Percentiles rank a stretch among this genome's conserved stretches.
Evolutionary conservation across 2,888 invertebrate species (phyloP).

Genomic region (Heliothis peltigera): DNA sequence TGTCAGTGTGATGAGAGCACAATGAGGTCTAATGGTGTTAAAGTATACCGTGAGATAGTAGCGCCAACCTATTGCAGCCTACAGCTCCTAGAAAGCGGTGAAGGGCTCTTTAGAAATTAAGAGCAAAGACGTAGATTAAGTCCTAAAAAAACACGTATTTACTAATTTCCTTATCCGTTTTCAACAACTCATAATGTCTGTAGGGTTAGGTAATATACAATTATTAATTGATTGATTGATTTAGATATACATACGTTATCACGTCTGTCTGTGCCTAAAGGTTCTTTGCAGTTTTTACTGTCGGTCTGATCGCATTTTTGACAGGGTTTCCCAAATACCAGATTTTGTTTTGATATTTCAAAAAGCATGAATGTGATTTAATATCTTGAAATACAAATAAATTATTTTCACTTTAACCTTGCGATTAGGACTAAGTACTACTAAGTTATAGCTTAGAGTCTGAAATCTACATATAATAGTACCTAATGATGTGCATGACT

Average conservation of each 20-base stretch:
- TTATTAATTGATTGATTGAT: not conserved
- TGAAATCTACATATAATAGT: no score
- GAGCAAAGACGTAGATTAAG: no score
- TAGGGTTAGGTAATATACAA: not conserved
- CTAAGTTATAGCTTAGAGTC: no score
- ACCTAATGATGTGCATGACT: no score
- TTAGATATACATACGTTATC: not conserved
- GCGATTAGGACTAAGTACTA: no score
- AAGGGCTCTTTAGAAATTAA: not conserved
- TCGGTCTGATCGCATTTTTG: no score
- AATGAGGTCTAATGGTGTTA: constrained; percentile 16
- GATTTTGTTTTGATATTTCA: no score
- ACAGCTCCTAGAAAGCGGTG: not conserved
- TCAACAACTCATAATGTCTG: not conserved
- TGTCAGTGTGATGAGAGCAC: constrained; percentile 29
- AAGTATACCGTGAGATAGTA: constrained; percentile 39
- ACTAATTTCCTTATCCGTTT: not conserved
- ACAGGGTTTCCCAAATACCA: no score
- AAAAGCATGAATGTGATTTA: no score
- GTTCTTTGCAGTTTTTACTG: not conserved
- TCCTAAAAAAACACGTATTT: no score
- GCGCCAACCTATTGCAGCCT: not conserved
- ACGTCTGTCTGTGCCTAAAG: not conserved
- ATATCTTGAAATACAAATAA: no score
- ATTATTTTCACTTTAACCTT: no score